A percentile compares a stretch with the other conserved stretches of the same genome.
Conservation (phyloP, 2,797 vertebrate genomes). For the Sebastes melanostomus region DNA sequence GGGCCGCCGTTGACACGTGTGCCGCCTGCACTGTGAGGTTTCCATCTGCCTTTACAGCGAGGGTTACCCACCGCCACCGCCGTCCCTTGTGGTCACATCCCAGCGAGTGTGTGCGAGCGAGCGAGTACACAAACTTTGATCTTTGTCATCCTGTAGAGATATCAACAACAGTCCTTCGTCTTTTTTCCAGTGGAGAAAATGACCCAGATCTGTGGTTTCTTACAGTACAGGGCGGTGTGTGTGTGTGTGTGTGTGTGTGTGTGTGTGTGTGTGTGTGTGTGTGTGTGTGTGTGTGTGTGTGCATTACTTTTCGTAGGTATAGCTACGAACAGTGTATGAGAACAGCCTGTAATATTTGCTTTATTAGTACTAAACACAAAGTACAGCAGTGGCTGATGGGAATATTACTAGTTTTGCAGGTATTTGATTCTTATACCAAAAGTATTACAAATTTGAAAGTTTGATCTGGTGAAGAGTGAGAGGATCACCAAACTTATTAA, state of each 20-base stretch:
- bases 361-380: no score
- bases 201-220: constrained; percentile 57
- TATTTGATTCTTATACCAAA: no score
- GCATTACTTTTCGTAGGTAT: no score
- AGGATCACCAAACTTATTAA: no score
- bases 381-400: no score
- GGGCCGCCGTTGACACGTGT: constrained; percentile 64
- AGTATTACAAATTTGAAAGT: no score
- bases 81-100: constrained; percentile 50
- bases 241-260: background rate
- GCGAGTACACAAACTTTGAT: constrained; percentile 63
- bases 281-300: no score
- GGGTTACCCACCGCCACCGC: background rate
- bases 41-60: constrained; percentile 42
- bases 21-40: constrained; percentile 50
- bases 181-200: constrained; percentile 51
- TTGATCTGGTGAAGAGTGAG: no score
- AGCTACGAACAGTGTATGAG: no score
- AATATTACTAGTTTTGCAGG: no score
- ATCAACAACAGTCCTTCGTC: constrained; percentile 44
- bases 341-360: no score
- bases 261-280: background rate
- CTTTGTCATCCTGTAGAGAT: constrained; percentile 59
- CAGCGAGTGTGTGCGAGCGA: constrained; percentile 11
- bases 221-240: constrained; percentile 12